Evolutionary conservation across 64 coral and sea anemone genomes (phyloP), one percentile per base, ranked within the genome.

Genomic region (Anthopleura sola): DNA sequence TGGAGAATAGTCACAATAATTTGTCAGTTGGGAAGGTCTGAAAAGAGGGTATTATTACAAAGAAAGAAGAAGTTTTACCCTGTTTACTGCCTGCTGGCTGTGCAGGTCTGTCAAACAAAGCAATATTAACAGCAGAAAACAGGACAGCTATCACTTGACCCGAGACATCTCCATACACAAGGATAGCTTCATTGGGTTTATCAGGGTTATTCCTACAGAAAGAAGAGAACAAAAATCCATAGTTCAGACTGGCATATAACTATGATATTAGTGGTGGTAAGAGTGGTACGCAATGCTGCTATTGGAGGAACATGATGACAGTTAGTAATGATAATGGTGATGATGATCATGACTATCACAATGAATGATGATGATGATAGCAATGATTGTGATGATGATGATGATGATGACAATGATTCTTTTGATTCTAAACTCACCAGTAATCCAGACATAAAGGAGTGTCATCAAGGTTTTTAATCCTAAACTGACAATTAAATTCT

Each of bases 401-500:
- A 44, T 44, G n/a, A 44, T 76, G 8, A 13, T 10, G 36, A 3
- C n/a, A 71, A 32, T 75, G 46, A 49, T 38, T 5, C 6, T 62
- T 34, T 37, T 39, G 3, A n/a, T n/a, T n/a, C n/a, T 60, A 26
- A 84, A 83, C 91, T 83, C 55, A 99, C 97, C 97, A 99, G 85
- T 94, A 99, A 57, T 99, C 81, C 89, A 99, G 85, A 46, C 92
- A 99, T 1, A 99, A 60, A 18, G 97, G 97, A 0, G 97, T 99
- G 15, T 86, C 84, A 60, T 99, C 87, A 64, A 99, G 78, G 24
- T 92, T 92, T 85, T 92, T 86, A 50, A 99, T 91, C 57, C 97
- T 88, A 85, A 87, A 99, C 85, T 99, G 97, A 82, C 97, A 99
- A 39, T 90, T 94, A 55, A 99, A 99, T 69, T 99, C 97, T 34